Evolutionary conservation across 2,797 vertebrate genomes (phyloP).

Genomic region (Eupleurogrammus muticus): DNA sequence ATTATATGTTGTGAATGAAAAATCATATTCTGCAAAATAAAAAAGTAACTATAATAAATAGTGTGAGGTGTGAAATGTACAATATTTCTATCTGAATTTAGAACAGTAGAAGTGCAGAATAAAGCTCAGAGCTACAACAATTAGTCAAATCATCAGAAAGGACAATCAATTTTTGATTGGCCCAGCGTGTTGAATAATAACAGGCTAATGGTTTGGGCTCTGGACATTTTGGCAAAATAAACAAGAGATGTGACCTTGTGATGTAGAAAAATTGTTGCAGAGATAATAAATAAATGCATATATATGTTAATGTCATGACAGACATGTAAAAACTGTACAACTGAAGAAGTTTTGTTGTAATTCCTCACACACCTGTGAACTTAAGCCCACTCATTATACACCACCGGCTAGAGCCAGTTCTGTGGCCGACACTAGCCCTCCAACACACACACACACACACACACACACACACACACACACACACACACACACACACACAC

Average conservation of each 20-base stretch:
- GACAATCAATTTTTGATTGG: too few species aligned
- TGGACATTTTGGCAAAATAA: too few species aligned
- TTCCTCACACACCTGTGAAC: slow-evolving; percentile 27
- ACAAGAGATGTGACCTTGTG: too few species aligned
- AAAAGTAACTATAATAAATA: not conserved
- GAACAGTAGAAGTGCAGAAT: not conserved
- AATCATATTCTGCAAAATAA: not conserved
- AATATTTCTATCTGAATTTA: not conserved
- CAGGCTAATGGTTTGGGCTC: too few species aligned
- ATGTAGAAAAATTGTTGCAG: too few species aligned
- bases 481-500: slow-evolving; percentile 23
- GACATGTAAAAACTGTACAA: not conserved
- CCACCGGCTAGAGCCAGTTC: not conserved
- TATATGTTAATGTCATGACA: not conserved
- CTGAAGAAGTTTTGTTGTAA: not conserved
- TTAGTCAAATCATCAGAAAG: too few species aligned
- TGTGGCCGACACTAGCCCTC: not conserved
- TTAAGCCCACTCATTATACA: slow-evolving; percentile 27
- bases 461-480: slow-evolving; percentile 23
- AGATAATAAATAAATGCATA: not conserved
- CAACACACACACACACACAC: slow-evolving; percentile 19
- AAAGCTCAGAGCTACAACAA: not conserved
- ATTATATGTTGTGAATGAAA: not conserved
- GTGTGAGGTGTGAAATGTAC: not conserved
- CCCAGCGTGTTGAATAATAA: too few species aligned